Evolutionary conservation across 2,113 vertebrate genomes (phyloP).

Genomic region (Hippocampus mohnikei): DNA sequence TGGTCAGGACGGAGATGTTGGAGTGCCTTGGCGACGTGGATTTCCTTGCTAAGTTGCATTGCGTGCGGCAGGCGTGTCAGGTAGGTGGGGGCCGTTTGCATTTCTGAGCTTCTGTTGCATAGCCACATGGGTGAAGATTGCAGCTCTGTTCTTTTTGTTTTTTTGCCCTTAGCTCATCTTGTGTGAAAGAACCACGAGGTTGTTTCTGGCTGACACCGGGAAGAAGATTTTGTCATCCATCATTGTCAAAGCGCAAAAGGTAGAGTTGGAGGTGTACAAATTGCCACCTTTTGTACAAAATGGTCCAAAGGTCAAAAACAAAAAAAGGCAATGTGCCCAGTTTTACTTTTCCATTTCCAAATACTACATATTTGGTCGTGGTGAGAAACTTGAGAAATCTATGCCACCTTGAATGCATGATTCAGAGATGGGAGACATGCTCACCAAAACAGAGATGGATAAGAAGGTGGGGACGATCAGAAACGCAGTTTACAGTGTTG

Average conservation of each 20-base stretch:
- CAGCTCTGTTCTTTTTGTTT: background rate
- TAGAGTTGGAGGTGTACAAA: constrained; percentile 78
- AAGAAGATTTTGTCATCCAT: constrained; percentile 91
- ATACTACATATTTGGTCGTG: too few relatives aligned
- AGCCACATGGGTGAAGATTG: background rate
- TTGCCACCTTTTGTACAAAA: too few relatives aligned
- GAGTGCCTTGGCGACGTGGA: constrained; percentile 90
- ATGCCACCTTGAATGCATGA: too few relatives aligned
- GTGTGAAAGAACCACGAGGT: constrained; percentile 82
- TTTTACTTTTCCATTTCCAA: too few relatives aligned
- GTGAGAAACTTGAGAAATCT: too few relatives aligned
- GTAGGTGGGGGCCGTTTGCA: constrained; percentile 61
- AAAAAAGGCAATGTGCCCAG: too few relatives aligned
- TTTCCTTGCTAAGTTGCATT: constrained; percentile 94
- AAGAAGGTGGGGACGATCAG: too few relatives aligned
- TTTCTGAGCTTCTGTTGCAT: background rate
- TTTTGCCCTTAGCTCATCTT: constrained; percentile 80
- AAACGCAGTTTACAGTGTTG: too few relatives aligned
- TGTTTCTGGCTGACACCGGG: constrained; percentile 88
- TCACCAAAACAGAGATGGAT: too few relatives aligned
- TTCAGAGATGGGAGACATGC: too few relatives aligned
- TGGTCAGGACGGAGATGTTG: constrained; percentile 85
- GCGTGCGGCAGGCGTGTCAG: constrained; percentile 92
- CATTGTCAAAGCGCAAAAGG: constrained; percentile 88
- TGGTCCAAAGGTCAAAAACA: too few relatives aligned